phyloP scores from a whole-genome alignment of 2,888 invertebrate species.

The Charanyca ferruginea region DNA sequence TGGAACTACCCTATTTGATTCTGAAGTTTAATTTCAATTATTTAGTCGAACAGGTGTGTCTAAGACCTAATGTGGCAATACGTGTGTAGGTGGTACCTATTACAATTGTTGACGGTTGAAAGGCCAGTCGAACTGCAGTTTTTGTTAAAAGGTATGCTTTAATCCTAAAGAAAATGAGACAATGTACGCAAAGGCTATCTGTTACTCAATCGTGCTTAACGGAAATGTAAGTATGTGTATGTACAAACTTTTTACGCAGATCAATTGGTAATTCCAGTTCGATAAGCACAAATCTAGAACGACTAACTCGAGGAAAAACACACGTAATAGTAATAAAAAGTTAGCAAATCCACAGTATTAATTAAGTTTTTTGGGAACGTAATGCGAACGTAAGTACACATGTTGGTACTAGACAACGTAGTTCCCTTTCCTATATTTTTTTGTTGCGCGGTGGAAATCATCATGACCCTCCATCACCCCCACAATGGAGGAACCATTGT shows the following conservation, averaged over 20 bases:
- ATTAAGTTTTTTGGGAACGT: not conserved
- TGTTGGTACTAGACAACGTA: too few relatives aligned
- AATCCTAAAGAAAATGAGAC: conserved; percentile 1
- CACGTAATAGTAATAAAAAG: conserved; percentile 33
- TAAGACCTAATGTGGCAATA: conserved; percentile 18
- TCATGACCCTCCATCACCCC: too few relatives aligned
- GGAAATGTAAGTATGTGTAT: conserved; percentile 12
- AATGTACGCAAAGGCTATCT: not conserved
- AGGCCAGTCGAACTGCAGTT: conserved; percentile 29
- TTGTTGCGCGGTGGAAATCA: too few relatives aligned
- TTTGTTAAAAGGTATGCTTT: conserved; percentile 20
- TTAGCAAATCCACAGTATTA: conserved; percentile 15
- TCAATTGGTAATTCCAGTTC: conserved; percentile 13
- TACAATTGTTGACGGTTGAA: conserved; percentile 28
- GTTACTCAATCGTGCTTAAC: conserved; percentile 18
- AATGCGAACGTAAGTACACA: too few relatives aligned
- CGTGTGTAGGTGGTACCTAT: too few relatives aligned
- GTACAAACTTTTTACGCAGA: conserved; percentile 16
- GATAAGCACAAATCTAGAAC: conserved; percentile 10
- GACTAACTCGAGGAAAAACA: conserved; percentile 16
- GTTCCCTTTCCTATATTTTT: too few relatives aligned
- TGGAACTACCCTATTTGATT: too few relatives aligned
- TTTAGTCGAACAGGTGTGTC: not conserved
- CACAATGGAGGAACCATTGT: too few relatives aligned
- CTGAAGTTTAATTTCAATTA: not conserved